Base-by-base conservation (phyloP, 1,140 invertebrate species). In the Melipona quadrifasciata region DNA sequence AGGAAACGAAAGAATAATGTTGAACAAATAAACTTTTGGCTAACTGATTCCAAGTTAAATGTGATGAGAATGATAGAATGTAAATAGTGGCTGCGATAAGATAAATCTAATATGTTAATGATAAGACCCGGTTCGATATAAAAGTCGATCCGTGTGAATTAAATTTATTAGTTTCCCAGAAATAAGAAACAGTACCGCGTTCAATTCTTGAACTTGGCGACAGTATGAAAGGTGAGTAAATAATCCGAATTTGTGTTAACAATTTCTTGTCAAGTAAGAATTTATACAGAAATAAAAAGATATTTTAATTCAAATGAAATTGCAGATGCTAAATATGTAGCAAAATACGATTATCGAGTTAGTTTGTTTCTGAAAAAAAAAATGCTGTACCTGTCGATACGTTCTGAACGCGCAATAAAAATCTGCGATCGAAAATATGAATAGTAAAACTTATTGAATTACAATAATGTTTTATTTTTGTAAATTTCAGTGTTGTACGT, bases 121-220 rank as follows among this genome's bases (percentile, higher is more conserved):
- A 65, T 77, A 64, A 77, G 74, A 24, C 2, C 34, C 12, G 3
- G 55, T 16, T 31, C 53, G 12, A 31, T 87, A 86, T 86, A 87
- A 87, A 86, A 86, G 71, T 73, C 65, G 65, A 58, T 81, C n/a
- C 31, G 21, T 10, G 21, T 14, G 8, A 58, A 34, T 34, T 5
- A 58, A 39, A 58, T 39, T 34, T 39, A 6, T 58, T 21, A 39
- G 55, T 75, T 31, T 16, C 31, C 19, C 1, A 5, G 1, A 68
- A 47, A 74, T 55, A 61, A n/a, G 17, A 53, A 17, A 72, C 17
- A 12, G 14, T 72, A n/a, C 27, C 4, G 16, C 11, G 17, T 11
- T 12, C 11, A 47, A 31, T 39, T 31, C 6, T 10, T 31, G 10
- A 17, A 10, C 6, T 6, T 68, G 8, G 31, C 34, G 10, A 17